Percentiles rank a stretch among this genome's conserved stretches.
phyloP scores from a whole-genome alignment of 2,888 invertebrate genomes.

The Graphium colonna region DNA sequence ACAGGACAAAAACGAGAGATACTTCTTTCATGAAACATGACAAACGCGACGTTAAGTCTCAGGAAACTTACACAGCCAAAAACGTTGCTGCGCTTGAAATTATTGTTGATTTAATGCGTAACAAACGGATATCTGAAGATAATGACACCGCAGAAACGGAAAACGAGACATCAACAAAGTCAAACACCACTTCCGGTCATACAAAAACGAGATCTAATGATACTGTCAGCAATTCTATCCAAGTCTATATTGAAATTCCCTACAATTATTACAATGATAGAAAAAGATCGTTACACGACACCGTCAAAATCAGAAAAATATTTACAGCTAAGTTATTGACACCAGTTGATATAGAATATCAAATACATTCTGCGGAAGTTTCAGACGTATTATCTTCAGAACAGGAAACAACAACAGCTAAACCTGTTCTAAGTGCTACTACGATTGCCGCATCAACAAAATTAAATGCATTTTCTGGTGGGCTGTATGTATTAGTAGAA shows the following conservation, averaged over 20 bases:
- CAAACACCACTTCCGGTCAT: neutral
- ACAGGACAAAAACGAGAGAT: neutral
- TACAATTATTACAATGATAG: conserved; percentile 33
- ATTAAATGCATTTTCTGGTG: conserved; percentile 37
- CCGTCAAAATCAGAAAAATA: conserved; percentile 45
- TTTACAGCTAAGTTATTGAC: conserved; percentile 56
- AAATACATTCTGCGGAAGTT: conserved; percentile 49
- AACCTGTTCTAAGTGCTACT: conserved; percentile 9
- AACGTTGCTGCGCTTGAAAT: conserved; percentile 58
- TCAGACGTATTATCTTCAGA: conserved; percentile 7
- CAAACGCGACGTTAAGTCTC: conserved; percentile 34
- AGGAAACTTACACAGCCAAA: conserved; percentile 47
- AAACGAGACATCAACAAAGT: conserved; percentile 7
- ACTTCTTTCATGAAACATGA: conserved; percentile 25
- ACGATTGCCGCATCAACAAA: neutral
- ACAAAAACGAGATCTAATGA: conserved; percentile 6
- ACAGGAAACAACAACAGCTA: neutral
- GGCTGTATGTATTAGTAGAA: conserved; percentile 52
- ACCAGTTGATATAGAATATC: conserved; percentile 62
- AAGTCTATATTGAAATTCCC: conserved; percentile 59
- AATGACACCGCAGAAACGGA: conserved; percentile 18
- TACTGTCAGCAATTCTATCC: conserved; percentile 43
- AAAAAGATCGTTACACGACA: conserved; percentile 42
- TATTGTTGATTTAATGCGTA: conserved; percentile 53
- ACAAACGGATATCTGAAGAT: conserved; percentile 35